Evolutionary conservation across 2,797 vertebrate genomes (phyloP).

Genomic region (Squalus acanthias): DNA sequence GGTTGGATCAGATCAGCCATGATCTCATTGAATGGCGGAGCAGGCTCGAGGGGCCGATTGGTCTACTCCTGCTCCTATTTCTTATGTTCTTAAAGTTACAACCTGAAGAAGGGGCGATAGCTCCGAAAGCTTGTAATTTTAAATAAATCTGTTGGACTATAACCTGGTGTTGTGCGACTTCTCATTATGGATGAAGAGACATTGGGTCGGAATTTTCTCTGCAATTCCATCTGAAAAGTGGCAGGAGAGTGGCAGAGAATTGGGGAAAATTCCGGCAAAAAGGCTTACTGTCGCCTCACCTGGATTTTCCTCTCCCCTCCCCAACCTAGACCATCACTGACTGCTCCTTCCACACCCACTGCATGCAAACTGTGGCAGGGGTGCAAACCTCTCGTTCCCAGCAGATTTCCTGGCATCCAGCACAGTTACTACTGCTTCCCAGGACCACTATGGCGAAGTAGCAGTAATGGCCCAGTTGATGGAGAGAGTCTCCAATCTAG

Average conservation of each 20-base stretch:
- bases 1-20: too few relatives aligned
- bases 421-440: background rate
- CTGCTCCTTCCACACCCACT: background rate
- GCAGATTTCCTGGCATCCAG: background rate
- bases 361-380: background rate
- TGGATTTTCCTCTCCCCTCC: background rate
- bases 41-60: too few relatives aligned
- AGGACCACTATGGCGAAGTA: background rate
- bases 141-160: too few relatives aligned
- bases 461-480: background rate
- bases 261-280: background rate
- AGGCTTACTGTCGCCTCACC: too few relatives aligned
- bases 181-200: background rate
- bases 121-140: too few relatives aligned
- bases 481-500: background rate
- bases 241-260: background rate
- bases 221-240: background rate
- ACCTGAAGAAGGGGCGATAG: too few relatives aligned
- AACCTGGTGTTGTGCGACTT: too few relatives aligned
- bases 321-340: background rate
- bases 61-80: too few relatives aligned
- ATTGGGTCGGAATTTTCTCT: background rate
- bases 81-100: too few relatives aligned
- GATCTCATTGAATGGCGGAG: too few relatives aligned
- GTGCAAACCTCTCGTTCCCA: background rate